phyloP scores from a whole-genome alignment of 2,797 vertebrate genomes.

The Meda fulgida region DNA sequence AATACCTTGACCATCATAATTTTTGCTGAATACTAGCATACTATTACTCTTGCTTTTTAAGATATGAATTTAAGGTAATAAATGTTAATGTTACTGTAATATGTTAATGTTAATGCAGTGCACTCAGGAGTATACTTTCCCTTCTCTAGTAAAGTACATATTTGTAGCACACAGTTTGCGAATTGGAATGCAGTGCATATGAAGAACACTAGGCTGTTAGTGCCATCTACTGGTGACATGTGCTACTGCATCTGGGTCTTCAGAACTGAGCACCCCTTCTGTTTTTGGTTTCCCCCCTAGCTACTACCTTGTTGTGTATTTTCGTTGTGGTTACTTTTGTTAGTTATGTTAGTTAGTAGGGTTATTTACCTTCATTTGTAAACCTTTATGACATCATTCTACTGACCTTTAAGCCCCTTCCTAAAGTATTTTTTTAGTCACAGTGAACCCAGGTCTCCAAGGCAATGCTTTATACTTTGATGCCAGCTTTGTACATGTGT shows the following conservation, averaged over 20 bases:
- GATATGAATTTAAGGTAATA: neutral
- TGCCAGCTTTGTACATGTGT: constrained; percentile 33
- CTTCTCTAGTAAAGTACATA: neutral
- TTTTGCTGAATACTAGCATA: neutral
- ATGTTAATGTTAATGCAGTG: neutral
- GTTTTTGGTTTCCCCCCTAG: neutral
- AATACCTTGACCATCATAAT: neutral
- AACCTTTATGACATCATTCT: constrained; percentile 24
- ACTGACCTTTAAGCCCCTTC: constrained; percentile 52
- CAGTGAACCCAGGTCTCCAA: constrained; percentile 91
- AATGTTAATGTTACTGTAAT: neutral
- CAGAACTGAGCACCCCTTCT: neutral
- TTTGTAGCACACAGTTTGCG: neutral
- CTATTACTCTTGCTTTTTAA: neutral
- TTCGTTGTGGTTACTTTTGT: neutral
- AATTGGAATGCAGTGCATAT: constrained; percentile 15
- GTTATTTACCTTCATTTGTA: constrained; percentile 13
- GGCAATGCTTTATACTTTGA: constrained; percentile 68
- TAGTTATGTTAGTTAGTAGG: neutral
- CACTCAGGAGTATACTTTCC: neutral
- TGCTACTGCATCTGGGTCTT: constrained; percentile 7
- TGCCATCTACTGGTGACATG: constrained; percentile 19
- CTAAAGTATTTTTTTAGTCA: constrained; percentile 75
- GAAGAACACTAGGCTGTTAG: neutral
- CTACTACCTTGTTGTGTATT: neutral